phyloP scores from a whole-genome alignment of 2,797 vertebrate species.

The Darevskia nairensis region DNA sequence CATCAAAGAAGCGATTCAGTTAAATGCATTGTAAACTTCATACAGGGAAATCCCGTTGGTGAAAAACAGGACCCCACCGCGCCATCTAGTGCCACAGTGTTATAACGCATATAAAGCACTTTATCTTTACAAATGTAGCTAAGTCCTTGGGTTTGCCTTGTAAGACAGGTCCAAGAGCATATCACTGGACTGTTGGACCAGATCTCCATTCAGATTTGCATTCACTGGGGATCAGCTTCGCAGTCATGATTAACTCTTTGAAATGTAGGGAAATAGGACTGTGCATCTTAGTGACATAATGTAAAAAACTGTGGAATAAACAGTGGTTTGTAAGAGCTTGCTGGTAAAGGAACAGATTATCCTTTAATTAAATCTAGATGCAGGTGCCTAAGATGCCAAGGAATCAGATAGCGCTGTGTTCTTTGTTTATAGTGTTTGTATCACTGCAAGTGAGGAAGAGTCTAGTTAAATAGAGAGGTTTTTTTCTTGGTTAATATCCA shows the following conservation, averaged over 20 bases:
- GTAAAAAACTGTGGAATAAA: neutral
- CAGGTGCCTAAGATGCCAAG: neutral
- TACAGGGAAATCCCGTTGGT: no score
- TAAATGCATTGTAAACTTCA: no score
- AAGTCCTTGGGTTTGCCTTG: neutral
- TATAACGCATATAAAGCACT: no score
- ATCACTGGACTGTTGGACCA: neutral
- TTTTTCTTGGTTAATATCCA: neutral
- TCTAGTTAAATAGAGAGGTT: neutral
- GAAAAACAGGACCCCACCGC: no score
- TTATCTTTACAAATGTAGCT: no score
- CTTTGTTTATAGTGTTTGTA: neutral
- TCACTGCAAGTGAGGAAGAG: neutral
- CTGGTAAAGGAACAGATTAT: neutral
- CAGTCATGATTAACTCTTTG: neutral
- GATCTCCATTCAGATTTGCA: neutral
- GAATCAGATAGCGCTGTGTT: neutral
- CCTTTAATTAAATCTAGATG: neutral
- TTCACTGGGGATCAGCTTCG: neutral
- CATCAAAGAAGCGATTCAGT: no score
- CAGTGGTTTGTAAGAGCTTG: neutral
- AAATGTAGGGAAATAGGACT: no score
- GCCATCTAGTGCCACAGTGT: no score
- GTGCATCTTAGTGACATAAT: neutral
- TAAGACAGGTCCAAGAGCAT: conserved; percentile 32